Percentiles rank a stretch among this genome's conserved stretches.
These are phyloP conservation scores for Cenopis cana DNA, from an alignment of 2,888 invertebrate species.

Conservation along the genomic window DNA sequence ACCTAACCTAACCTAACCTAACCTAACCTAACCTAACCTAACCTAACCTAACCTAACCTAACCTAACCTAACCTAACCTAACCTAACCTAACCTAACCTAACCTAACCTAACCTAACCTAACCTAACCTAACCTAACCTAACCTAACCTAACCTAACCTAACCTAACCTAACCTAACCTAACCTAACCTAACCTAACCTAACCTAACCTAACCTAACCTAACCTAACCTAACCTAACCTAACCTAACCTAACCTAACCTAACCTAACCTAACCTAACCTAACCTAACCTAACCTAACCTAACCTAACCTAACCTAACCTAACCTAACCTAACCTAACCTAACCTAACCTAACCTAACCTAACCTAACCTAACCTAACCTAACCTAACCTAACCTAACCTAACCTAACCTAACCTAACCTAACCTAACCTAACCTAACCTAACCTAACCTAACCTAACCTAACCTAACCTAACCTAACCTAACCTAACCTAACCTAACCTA, in stretches of 20 bases:
- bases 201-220: slow-evolving; percentile 33
- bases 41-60: slow-evolving; percentile 35
- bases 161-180: slow-evolving; percentile 44
- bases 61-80: slow-evolving; percentile 34
- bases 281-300: slow-evolving; percentile 22
- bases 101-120: slow-evolving; percentile 41
- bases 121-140: slow-evolving; percentile 44
- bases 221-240: slow-evolving; percentile 37
- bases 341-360: slow-evolving; percentile 27
- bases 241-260: slow-evolving; percentile 42
- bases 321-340: slow-evolving; percentile 27
- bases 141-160: slow-evolving; percentile 44
- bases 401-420: slow-evolving; percentile 27
- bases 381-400: slow-evolving; percentile 27
- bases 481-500: slow-evolving; percentile 27
- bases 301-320: slow-evolving; percentile 27
- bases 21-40: slow-evolving; percentile 34
- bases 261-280: slow-evolving; percentile 40
- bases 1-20: slow-evolving; percentile 33
- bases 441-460: slow-evolving; percentile 27
- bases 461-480: slow-evolving; percentile 27
- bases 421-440: slow-evolving; percentile 27
- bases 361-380: slow-evolving; percentile 27
- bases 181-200: slow-evolving; percentile 38
- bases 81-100: slow-evolving; percentile 29